phyloP scores from a whole-genome alignment of 2,888 invertebrate species.

The Archips xylosteana region DNA sequence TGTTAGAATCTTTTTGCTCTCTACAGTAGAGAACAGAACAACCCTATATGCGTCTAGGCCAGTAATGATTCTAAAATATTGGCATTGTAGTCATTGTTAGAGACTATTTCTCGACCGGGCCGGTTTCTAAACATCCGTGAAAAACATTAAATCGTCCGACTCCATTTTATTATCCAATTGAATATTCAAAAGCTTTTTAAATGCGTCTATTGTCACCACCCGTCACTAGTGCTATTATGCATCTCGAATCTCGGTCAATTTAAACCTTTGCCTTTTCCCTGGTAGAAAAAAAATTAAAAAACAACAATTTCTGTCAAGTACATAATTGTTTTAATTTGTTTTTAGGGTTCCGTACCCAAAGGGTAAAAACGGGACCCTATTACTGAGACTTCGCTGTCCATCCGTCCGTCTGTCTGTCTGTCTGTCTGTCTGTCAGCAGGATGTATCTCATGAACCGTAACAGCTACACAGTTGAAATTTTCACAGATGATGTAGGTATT shows the following conservation, averaged over 20 bases:
- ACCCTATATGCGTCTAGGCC: slow-evolving; percentile 53
- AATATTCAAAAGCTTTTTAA: slow-evolving; percentile 51
- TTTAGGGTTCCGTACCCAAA: no score
- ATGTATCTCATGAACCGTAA: no score
- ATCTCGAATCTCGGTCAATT: slow-evolving; percentile 25
- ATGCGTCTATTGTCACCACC: slow-evolving; percentile 22
- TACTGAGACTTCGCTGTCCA: no score
- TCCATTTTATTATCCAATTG: slow-evolving; percentile 34
- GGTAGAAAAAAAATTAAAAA: no score
- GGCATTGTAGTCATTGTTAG: slow-evolving; percentile 61
- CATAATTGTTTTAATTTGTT: no score
- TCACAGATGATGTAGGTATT: no score
- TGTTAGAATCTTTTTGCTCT: neutral
- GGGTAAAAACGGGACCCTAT: no score
- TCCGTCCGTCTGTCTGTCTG: no score
- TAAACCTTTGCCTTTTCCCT: no score
- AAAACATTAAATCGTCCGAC: slow-evolving; percentile 31
- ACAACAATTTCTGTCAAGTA: no score
- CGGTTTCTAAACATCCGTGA: slow-evolving; percentile 15
- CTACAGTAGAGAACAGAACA: slow-evolving; percentile 47
- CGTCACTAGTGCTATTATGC: slow-evolving; percentile 37
- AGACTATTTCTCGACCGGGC: slow-evolving; percentile 51
- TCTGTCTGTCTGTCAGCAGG: no score
- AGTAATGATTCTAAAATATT: slow-evolving; percentile 71
- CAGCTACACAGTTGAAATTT: no score